Evolutionary conservation across 2,888 invertebrate species (phyloP).

Genomic region (Plagodis pulveraria): DNA sequence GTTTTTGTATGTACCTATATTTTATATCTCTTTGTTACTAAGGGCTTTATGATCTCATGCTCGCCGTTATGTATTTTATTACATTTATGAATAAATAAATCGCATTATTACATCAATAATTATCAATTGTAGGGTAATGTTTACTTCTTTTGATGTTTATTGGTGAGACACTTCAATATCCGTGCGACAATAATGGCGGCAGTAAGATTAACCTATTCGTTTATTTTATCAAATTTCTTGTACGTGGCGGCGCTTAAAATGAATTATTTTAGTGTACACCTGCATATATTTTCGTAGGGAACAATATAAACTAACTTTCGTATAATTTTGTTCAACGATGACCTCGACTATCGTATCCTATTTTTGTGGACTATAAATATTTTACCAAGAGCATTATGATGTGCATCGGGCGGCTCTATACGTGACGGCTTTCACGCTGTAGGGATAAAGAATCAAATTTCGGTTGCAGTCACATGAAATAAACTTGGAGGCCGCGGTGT

Average conservation of each 20-base stretch:
- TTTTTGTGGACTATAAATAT: conserved; percentile 80
- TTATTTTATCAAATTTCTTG: conserved; percentile 62
- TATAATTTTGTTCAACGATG: conserved; percentile 76
- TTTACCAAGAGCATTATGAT: conserved; percentile 74
- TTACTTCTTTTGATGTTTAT: conserved; percentile 83
- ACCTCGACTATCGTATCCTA: conserved; percentile 78
- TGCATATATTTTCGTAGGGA: conserved; percentile 70
- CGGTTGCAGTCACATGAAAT: conserved; percentile 82
- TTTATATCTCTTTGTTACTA: conserved; percentile 74
- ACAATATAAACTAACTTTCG: conserved; percentile 66
- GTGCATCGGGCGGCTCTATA: conserved; percentile 57
- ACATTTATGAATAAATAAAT: too few relatives aligned
- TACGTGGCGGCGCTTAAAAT: conserved; percentile 44
- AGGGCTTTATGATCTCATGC: conserved; percentile 45
- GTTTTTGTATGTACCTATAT: conserved; percentile 73
- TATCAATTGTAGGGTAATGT: conserved; percentile 66
- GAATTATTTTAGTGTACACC: conserved; percentile 60
- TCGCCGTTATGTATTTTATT: conserved; percentile 19
- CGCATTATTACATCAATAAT: conserved; percentile 32
- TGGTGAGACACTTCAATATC: conserved; percentile 78
- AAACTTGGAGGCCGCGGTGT: conserved; percentile 75
- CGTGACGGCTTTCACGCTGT: conserved; percentile 64
- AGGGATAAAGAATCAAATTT: conserved; percentile 76
- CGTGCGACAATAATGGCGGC: conserved; percentile 84
- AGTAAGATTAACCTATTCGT: conserved; percentile 81